Percentiles rank a stretch among this genome's conserved stretches.
phyloP scores from a whole-genome alignment of 2,888 invertebrate species.

The Macrostomum cliftonense region DNA sequence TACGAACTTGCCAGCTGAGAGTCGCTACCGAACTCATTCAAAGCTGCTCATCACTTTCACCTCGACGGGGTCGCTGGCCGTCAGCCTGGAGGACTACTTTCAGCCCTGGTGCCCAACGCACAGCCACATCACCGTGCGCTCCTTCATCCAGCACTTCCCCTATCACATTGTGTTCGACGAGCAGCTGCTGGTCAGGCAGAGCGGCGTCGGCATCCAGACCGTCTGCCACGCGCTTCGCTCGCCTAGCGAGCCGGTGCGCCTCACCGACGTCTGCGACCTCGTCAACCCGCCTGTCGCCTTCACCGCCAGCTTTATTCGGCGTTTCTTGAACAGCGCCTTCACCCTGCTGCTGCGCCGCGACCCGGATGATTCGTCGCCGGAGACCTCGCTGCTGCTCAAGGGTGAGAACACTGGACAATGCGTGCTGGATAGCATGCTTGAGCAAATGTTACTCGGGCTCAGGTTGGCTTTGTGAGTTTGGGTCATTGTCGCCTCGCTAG shows the following conservation, averaged over 20 bases:
- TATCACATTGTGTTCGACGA: slow-evolving; percentile 28
- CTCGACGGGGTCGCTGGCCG: background rate
- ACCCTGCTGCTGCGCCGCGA: slow-evolving; percentile 12
- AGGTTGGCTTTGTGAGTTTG: too few species aligned
- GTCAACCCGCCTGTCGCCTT: slow-evolving; percentile 23
- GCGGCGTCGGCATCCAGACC: slow-evolving; percentile 20
- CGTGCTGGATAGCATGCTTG: too few species aligned
- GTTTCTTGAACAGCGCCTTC: slow-evolving; percentile 27
- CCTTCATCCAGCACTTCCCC: slow-evolving; percentile 26
- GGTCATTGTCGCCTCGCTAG: too few species aligned
- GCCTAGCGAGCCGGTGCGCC: slow-evolving; percentile 1
- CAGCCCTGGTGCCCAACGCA: slow-evolving; percentile 1
- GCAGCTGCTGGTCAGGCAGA: slow-evolving; percentile 19
- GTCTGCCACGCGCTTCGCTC: slow-evolving; percentile 10
- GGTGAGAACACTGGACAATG: too few species aligned
- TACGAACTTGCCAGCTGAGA: slow-evolving; percentile 4
- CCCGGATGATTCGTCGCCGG: too few species aligned
- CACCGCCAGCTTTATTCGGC: slow-evolving; percentile 19
- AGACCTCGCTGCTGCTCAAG: too few species aligned
- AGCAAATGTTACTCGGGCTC: too few species aligned
- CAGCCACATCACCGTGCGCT: slow-evolving; percentile 16
- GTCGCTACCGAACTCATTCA: slow-evolving; percentile 9
- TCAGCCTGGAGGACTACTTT: background rate
- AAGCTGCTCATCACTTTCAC: slow-evolving; percentile 4
- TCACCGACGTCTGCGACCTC: slow-evolving; percentile 19